A percentile compares a stretch with the other conserved stretches of the same genome.
phyloP scores from a whole-genome alignment of 1,140 invertebrate species.

The Helicoverpa armigera region DNA sequence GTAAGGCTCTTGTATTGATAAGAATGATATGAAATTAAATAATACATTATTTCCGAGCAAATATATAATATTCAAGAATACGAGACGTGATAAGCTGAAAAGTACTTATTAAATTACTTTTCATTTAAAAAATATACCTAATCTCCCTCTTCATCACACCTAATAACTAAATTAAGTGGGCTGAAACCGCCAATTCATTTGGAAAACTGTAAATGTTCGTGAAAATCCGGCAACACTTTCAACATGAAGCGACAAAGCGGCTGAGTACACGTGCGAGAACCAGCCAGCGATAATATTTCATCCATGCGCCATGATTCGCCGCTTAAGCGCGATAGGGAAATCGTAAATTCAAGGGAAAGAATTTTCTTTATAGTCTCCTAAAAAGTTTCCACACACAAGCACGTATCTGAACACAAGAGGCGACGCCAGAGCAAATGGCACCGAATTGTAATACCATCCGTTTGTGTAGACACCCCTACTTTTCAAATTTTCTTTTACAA shows the following conservation, averaged over 20 bases:
- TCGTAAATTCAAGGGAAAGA: conserved; percentile 74
- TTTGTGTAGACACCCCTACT: conserved; percentile 68
- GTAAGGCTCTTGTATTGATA: no score
- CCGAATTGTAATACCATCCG: conserved; percentile 70
- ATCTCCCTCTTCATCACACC: background rate
- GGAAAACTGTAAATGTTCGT: conserved; percentile 40
- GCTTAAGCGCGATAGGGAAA: conserved; percentile 77
- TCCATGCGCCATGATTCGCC: conserved; percentile 72
- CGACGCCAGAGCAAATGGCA: conserved; percentile 68
- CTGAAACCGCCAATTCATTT: conserved; percentile 16
- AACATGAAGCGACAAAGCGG: conserved; percentile 57
- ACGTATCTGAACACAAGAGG: conserved; percentile 68
- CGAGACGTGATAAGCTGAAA: no score
- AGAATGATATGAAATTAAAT: no score
- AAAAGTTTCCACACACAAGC: conserved; percentile 72
- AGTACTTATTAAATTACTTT: no score
- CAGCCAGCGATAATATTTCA: conserved; percentile 73
- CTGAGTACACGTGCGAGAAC: conserved; percentile 64
- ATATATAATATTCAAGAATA: no score
- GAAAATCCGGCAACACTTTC: conserved; percentile 58
- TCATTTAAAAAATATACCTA: background rate
- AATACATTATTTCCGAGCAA: no score
- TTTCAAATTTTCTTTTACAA: conserved; percentile 78
- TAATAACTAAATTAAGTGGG: background rate
- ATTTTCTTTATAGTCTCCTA: conserved; percentile 75